Conservation (phyloP, 1,140 invertebrate species). For the Brachionus calyciflorus region DNA sequence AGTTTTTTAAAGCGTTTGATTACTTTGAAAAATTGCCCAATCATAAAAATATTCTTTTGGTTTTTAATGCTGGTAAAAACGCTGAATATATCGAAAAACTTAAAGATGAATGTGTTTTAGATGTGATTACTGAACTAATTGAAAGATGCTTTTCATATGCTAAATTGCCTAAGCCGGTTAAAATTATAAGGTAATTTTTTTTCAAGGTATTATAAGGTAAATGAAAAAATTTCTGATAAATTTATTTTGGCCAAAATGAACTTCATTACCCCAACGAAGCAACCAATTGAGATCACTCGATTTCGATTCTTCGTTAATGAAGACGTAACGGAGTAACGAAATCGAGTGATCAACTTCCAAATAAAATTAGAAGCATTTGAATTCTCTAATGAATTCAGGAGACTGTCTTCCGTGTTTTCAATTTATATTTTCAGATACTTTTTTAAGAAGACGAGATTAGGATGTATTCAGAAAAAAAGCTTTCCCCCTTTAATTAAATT, state of each 20-base stretch:
- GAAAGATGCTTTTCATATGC: background rate
- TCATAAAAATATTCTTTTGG: conserved; percentile 19
- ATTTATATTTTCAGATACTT: background rate
- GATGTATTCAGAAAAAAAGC: no score
- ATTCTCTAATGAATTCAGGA: no score
- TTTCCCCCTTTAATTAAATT: no score
- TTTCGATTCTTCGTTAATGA: no score
- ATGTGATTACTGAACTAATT: conserved; percentile 24
- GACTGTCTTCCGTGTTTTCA: no score
- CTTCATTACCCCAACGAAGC: no score
- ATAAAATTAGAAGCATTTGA: no score
- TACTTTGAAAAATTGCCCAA: conserved; percentile 35
- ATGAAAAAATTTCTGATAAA: background rate
- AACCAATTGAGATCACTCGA: no score
- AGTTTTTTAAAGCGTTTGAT: conserved; percentile 32
- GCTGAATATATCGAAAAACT: background rate
- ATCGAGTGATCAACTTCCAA: no score
- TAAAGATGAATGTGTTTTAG: conserved; percentile 1
- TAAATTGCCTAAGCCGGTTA: conserved; percentile 15
- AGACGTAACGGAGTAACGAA: no score
- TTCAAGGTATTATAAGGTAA: background rate
- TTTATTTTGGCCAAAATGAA: no score
- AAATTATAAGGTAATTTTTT: conserved; percentile 1
- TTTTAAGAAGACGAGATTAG: background rate
- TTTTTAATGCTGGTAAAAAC: background rate